Conservation (phyloP, 35 echinoderm and acorn worm species). For the Heliocidaris erythrogramma region DNA sequence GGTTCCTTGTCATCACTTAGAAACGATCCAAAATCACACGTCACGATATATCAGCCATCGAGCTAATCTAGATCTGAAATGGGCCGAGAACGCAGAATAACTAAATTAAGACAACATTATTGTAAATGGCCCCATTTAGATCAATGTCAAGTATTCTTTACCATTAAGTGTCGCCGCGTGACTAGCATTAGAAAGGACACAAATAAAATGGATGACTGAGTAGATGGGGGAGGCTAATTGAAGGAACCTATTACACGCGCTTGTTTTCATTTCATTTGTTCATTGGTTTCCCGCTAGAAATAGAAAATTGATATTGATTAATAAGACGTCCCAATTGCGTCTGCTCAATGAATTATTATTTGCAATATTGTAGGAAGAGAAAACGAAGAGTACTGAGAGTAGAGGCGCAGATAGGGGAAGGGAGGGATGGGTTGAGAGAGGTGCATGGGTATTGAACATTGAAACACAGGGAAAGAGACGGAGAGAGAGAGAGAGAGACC, state of each 20-base stretch:
- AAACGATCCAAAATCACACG: not conserved
- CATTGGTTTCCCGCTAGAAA: not conserved
- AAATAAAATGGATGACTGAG: conserved; percentile 18
- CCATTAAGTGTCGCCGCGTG: not conserved
- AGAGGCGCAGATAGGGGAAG: not conserved
- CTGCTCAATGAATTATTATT: conserved; percentile 18
- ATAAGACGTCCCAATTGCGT: conserved; percentile 16
- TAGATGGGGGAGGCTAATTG: not conserved
- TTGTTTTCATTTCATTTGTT: not conserved
- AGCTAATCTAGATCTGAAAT: not conserved
- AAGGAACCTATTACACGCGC: not conserved
- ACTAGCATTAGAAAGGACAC: not conserved
- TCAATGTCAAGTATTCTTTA: conserved; percentile 18
- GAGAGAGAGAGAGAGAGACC: not conserved
- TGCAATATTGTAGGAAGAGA: not conserved
- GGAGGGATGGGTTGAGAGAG: not conserved
- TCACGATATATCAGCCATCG: not conserved
- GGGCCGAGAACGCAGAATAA: not conserved
- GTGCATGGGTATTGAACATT: not conserved
- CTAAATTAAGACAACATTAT: conserved; percentile 4
- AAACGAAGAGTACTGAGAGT: not conserved
- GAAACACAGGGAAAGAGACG: not conserved
- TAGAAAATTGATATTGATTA: conserved; percentile 19
- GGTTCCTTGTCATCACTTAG: no score
- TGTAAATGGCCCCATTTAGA: conserved; percentile 4